Evolutionary conservation across 53 echinoderm and acorn worm genomes (phyloP).

Genomic region (Pentamera pediparva): DNA sequence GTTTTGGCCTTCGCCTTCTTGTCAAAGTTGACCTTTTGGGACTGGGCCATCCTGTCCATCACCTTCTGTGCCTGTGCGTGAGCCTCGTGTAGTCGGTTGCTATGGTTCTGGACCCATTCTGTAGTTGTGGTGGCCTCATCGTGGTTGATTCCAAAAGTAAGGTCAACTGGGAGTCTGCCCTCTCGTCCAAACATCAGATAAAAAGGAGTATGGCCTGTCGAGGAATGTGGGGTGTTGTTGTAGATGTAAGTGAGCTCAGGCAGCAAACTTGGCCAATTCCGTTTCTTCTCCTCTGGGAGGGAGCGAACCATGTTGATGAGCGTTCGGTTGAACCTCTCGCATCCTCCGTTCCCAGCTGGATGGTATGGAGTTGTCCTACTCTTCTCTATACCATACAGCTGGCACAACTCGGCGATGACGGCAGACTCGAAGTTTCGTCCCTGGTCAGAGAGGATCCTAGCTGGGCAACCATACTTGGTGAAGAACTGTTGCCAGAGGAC

Average conservation of each 20-base stretch:
- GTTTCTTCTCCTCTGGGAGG: neutral
- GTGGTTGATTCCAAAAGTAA: neutral
- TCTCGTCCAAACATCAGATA: slow-evolving; percentile 13
- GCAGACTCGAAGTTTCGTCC: neutral
- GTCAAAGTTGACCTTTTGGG: neutral
- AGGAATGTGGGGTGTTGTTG: slow-evolving; percentile 1
- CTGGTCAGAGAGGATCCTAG: slow-evolving; percentile 6
- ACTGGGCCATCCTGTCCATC: neutral
- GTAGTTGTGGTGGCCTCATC: neutral
- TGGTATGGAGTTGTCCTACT: slow-evolving; percentile 12
- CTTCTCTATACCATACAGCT: neutral
- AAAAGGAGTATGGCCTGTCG: slow-evolving; percentile 9
- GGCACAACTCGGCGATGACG: neutral
- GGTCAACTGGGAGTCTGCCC: slow-evolving; percentile 1
- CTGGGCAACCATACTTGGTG: slow-evolving; percentile 9
- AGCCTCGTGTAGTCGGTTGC: neutral
- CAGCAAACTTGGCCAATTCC: neutral
- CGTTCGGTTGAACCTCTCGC: slow-evolving; percentile 17
- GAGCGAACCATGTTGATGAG: slow-evolving; percentile 15
- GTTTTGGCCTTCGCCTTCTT: neutral
- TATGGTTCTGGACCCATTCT: neutral
- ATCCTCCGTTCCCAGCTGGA: slow-evolving; percentile 5
- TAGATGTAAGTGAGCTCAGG: slow-evolving; percentile 13
- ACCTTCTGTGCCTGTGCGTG: neutral
- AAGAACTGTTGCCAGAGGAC: slow-evolving; percentile 18